Base-by-base conservation (phyloP, 2,113 vertebrate species). In the Corythoichthys haematopterus region DNA sequence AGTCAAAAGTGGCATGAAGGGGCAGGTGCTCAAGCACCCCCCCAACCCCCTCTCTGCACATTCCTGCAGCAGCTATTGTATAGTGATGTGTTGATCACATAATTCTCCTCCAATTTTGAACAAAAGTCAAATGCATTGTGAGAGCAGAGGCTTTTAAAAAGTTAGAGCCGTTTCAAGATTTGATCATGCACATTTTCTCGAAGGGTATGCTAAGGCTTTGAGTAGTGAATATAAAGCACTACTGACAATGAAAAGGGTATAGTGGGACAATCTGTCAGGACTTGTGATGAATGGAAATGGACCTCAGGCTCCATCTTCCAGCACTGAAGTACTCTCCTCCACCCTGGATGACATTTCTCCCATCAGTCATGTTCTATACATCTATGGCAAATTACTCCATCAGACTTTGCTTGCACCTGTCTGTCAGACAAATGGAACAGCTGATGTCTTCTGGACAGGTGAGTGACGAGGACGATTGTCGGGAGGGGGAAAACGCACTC, bases 381-480 rank as follows among this genome's bases (percentile, higher is more conserved):
- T 88, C 81, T 68, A 85, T 68, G 71, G 90, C 74, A 93, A 93
- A 94, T 93, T 84, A 87, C 86, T 85, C 88, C 88, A 87, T 90
- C 90, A 87, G 84, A 91, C 36, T 57, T 55, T 15, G 68, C 76
- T 63, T 65, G 84, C 80, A 81, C 81, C 84, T 82, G 79, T 71
- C 80, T 58, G 77, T 79, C 80, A 78, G 51, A 76, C 66, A 78
- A 75, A 76, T 12, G 71, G 79, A 28, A 36, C 70, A 67, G 80
- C 82, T 85, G 91, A 89, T 84, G 84, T 79, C 77, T 77, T 64
- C 10, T 65, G 80, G 91, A 90, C 89, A 86, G 79, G 48, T 83
- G 91, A 91, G 74, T 93, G 92, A 92, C 92, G 91, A 83, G 69
- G 71, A 79, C 73, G 70, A 71, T 65, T 50, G 28, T 7, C 38